Conservation (phyloP, 2,113 vertebrate genomes). For the Crotalus tigris region DNA sequence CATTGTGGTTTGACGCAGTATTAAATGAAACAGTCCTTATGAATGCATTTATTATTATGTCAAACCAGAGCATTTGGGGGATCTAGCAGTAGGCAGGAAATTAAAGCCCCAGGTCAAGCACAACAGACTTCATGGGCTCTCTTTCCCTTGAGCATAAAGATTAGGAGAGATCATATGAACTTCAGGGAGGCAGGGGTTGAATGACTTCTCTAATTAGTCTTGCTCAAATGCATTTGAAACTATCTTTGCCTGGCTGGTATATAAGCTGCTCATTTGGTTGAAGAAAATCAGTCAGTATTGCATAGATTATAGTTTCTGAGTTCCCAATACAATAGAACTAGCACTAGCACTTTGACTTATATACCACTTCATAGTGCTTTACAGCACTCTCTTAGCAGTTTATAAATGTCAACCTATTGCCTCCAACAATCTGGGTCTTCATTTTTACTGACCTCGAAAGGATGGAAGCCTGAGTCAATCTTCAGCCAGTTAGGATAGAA, state of each 20-base stretch:
- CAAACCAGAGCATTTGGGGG: neutral
- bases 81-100: neutral
- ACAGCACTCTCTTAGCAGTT: neutral
- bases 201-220: neutral
- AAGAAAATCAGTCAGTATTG: neutral
- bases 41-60: neutral
- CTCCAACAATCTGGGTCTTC: neutral
- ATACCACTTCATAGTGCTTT: neutral
- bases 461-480: neutral
- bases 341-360: neutral
- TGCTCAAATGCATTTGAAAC: neutral
- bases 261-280: neutral
- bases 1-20: neutral
- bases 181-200: neutral
- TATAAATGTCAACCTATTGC: neutral
- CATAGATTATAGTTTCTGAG: neutral
- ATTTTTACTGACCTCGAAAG: neutral
- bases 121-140: neutral
- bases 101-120: neutral
- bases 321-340: neutral
- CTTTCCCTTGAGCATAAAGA: neutral
- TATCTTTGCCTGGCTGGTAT: neutral
- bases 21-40: neutral
- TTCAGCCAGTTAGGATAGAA: neutral
- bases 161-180: neutral